Evolutionary conservation across 2,888 invertebrate genomes (phyloP).

Genomic region (Neelides folsomi): DNA sequence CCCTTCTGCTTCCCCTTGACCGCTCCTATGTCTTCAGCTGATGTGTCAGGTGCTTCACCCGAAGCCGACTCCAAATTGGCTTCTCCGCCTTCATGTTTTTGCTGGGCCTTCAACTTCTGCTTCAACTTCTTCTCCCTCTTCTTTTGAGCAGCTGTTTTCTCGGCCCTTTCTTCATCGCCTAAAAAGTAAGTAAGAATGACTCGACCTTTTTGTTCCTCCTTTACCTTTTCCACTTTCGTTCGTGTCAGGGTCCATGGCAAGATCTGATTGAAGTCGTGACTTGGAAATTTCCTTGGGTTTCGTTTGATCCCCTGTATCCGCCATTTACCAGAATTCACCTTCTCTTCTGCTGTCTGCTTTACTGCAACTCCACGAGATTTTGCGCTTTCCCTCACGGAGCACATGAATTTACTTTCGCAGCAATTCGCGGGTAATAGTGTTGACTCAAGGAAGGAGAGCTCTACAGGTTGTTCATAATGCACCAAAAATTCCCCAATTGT

Average conservation of each 20-base stretch:
- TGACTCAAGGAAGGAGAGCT: neutral
- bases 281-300: too few relatives aligned
- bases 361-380: neutral
- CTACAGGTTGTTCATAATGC: too few relatives aligned
- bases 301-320: too few relatives aligned
- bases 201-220: neutral
- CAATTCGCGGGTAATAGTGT: neutral
- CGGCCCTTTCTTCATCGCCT: constrained; percentile 47
- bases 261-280: too few relatives aligned
- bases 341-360: too few relatives aligned
- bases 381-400: neutral
- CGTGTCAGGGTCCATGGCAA: too few relatives aligned
- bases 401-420: neutral
- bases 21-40: too few relatives aligned
- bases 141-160: constrained; percentile 73
- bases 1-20: too few relatives aligned
- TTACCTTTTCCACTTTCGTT: too few relatives aligned
- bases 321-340: too few relatives aligned
- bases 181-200: constrained; percentile 36
- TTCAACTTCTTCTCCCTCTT: constrained; percentile 79
- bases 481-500: too few relatives aligned
- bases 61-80: neutral
- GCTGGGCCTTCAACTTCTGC: constrained; percentile 57
- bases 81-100: constrained; percentile 42
- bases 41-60: too few relatives aligned